These are phyloP conservation scores for Dimorphilus gyrociliatus DNA, from an alignment of 2,888 invertebrate genomes.

Conservation along the genomic window DNA sequence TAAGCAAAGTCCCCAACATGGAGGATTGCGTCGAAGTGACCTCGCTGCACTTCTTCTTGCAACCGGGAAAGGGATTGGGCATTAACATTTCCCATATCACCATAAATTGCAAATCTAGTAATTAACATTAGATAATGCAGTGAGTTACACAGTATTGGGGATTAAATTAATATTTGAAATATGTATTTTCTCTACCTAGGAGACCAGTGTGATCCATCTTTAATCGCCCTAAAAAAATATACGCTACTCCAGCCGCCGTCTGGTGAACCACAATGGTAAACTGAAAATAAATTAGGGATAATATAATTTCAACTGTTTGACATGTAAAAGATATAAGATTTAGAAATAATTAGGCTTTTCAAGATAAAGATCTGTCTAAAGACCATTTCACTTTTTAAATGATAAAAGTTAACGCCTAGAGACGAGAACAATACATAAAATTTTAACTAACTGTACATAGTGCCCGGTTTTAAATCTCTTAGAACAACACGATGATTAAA, in stretches of 20 bases:
- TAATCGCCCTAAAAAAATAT: slow-evolving; percentile 59
- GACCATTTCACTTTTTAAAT: neutral
- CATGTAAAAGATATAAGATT: slow-evolving; percentile 1
- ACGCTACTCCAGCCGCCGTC: slow-evolving; percentile 65
- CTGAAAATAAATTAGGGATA: too few species aligned
- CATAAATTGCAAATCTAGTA: slow-evolving; percentile 58
- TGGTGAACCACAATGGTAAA: slow-evolving; percentile 30
- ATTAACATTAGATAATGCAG: slow-evolving; percentile 1
- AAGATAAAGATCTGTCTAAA: neutral
- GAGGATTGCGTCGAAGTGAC: slow-evolving; percentile 54
- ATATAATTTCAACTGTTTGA: too few species aligned
- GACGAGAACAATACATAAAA: too few species aligned
- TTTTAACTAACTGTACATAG: slow-evolving; percentile 18
- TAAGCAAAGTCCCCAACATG: slow-evolving; percentile 49
- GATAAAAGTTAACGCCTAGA: too few species aligned
- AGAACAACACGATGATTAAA: slow-evolving; percentile 26
- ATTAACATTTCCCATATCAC: slow-evolving; percentile 84
- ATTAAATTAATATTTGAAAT: too few species aligned
- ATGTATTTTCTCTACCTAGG: too few species aligned
- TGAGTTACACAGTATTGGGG: too few species aligned
- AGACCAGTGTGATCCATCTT: slow-evolving; percentile 51
- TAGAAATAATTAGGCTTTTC: slow-evolving; percentile 1
- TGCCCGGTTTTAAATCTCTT: slow-evolving; percentile 16
- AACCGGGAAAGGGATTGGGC: slow-evolving; percentile 67
- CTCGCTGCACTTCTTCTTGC: slow-evolving; percentile 63